Percentiles rank a stretch among this genome's conserved stretches.
Conservation (phyloP, 1,140 invertebrate genomes). For the Nomia melanderi region DNA sequence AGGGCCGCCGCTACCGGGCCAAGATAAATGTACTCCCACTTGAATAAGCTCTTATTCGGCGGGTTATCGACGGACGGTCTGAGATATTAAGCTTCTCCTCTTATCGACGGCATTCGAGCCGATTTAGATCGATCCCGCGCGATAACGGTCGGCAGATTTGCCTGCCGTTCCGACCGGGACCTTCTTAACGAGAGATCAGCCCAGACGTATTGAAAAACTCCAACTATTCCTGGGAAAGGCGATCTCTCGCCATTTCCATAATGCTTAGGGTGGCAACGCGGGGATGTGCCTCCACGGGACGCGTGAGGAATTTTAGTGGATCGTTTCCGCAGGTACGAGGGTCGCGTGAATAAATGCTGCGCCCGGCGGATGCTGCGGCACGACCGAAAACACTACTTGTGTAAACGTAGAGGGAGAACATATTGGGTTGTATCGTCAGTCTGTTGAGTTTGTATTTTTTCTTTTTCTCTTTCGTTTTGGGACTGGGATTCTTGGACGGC, state of each 20-base stretch:
- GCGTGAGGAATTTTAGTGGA: not conserved
- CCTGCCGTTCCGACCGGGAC: constrained; percentile 17
- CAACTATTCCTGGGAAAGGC: not conserved
- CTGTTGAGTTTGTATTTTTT: too few relatives aligned
- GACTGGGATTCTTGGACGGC: too few relatives aligned
- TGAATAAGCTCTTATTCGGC: constrained; percentile 55
- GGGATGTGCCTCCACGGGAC: not conserved
- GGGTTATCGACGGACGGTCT: constrained; percentile 26
- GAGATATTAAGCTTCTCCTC: constrained; percentile 54
- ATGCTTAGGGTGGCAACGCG: not conserved
- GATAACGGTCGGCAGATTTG: constrained; percentile 44
- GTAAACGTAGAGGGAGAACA: too few relatives aligned
- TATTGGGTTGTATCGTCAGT: too few relatives aligned
- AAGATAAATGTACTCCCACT: constrained; percentile 65
- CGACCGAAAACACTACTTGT: too few relatives aligned
- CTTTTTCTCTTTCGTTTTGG: too few relatives aligned
- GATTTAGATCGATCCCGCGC: constrained; percentile 58
- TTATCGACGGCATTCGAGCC: constrained; percentile 57
- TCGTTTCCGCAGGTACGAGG: too few relatives aligned
- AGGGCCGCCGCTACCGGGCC: constrained; percentile 27
- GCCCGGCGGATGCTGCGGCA: too few relatives aligned
- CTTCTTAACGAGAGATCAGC: constrained; percentile 30
- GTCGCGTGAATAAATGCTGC: too few relatives aligned
- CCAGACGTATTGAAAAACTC: constrained; percentile 36
- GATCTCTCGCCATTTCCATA: constrained; percentile 42